Evolutionary conservation across 2,797 vertebrate genomes (phyloP), one percentile per base, ranked within the genome.

Genomic region (Melanotaenia maccullochi): DNA sequence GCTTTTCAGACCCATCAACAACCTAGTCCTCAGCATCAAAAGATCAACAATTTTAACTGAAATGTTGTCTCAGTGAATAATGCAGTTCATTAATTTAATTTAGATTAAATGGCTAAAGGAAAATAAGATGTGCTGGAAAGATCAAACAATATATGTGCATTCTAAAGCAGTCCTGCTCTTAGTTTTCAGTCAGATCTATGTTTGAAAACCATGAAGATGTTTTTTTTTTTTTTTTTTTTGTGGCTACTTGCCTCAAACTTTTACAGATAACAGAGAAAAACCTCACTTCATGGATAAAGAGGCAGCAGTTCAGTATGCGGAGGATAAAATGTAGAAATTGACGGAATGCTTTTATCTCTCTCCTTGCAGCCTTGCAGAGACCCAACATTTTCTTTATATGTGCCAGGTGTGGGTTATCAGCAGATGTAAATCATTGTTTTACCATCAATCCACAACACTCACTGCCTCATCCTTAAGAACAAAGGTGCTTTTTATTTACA

Each of bases 71-170:
- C 89, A 85, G 87, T 88, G 87, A 88, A 81, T 90, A 85, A 87
- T 86, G 82, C 78, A 85, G 82, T 88, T 89, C 73, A 87, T 91
- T 90, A 89, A 84, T 93, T 90, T 85, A 85, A 88, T 90, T 90
- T 88, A 76, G 79, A 87, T 86, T 84, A 63, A 67, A 85, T 85
- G 73, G 82, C 75, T 71, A 49, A 44, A 32, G 20, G 83, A 89
- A 86, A 87, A 78, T 58, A 60, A 88, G 89, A 81, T 79, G 73
- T 89, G 83, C 79, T 80, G 83, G 74, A 92, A 90, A 91, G 86
- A 88, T 91, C 84, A 87, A 64, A 63, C 60, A 33, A 84, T 85
- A 78, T 84, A 83, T 85, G 72, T 87, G 81, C 78, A 85, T 90
- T 88, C 71, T 62, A 62, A 60, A 68, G 73, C 69, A 42, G 70